Evolutionary conservation across 1,140 invertebrate genomes (phyloP), one percentile per base, ranked within the genome.

Genomic region (Drusus annulatus): DNA sequence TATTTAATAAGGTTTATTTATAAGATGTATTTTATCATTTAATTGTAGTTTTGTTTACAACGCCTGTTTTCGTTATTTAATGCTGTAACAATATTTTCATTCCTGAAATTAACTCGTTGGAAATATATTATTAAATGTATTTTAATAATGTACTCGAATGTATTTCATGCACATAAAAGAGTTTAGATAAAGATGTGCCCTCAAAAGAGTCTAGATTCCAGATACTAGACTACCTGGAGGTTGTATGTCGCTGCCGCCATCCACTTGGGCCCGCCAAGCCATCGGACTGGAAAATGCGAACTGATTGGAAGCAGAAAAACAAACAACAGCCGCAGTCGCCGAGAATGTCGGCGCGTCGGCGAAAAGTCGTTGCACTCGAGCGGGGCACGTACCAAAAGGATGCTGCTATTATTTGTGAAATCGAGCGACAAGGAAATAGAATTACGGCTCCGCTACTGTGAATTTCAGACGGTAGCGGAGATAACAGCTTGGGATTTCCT

Each of bases 271-370:
- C 56, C 74, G 45, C 51, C 7, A 51, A 50, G 25, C 60, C 63
- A 52, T 58, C 65, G 25, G 60, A 19, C 74, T 80, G 79, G 79
- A 80, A 80, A 80, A 80, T 76, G 79, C 74, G 79, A 80, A 76
- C 80, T 81, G 80, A 81, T 81, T 81, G 80, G 68, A 78, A 81
- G 80, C 28, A 73, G 63, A 81, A 80, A 81, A 81, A 81, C 75
- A 81, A 81, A 81, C 79, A 80, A 62, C 75, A 65, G 19, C n/a
- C n/a, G n/a, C n/a, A n/a, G n/a, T 36, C 31, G 52, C 31, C 68
- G 58, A 51, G 75, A 81, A 74, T 65, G 54, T 76, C 60, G 63
- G 65, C 74, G 62, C 65, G 75, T 74, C 63, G 51, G 31, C 15
- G 51, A 17, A 78, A 78, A 78, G 74, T 71, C 68, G 68, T 63